phyloP scores from a whole-genome alignment of 35 echinoderm and acorn worm species.

The Holothuria glaberrima region DNA sequence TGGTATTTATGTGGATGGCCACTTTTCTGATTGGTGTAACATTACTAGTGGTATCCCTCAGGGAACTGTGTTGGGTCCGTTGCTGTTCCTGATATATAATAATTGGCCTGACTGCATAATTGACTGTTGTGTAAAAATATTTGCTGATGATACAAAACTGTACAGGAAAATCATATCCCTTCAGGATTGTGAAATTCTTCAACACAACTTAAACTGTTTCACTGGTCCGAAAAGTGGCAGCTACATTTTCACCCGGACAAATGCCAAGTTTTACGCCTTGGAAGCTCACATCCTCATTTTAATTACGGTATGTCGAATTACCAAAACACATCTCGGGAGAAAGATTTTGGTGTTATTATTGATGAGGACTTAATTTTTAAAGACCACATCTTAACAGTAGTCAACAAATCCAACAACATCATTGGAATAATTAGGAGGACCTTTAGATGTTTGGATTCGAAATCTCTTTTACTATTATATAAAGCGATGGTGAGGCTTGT shows the following conservation, averaged over 20 bases:
- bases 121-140: neutral
- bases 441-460: neutral
- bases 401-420: neutral
- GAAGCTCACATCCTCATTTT: no score
- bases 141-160: conserved; percentile 45
- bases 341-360: neutral
- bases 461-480: no score
- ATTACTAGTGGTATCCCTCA: no score
- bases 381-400: neutral
- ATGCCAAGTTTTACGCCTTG: no score
- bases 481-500: no score
- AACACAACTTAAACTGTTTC: neutral
- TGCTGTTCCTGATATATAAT: neutral
- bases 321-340: neutral
- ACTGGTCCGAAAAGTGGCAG: neutral
- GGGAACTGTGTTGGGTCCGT: neutral
- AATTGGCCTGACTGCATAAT: neutral
- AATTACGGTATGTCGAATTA: no score
- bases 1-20: neutral
- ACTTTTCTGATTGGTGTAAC: neutral
- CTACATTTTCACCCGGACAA: neutral
- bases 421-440: neutral
- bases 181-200: neutral
- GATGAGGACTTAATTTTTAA: neutral
- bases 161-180: neutral